phyloP scores from a whole-genome alignment of 2,888 invertebrate species.

The Agonopterix arenella region DNA sequence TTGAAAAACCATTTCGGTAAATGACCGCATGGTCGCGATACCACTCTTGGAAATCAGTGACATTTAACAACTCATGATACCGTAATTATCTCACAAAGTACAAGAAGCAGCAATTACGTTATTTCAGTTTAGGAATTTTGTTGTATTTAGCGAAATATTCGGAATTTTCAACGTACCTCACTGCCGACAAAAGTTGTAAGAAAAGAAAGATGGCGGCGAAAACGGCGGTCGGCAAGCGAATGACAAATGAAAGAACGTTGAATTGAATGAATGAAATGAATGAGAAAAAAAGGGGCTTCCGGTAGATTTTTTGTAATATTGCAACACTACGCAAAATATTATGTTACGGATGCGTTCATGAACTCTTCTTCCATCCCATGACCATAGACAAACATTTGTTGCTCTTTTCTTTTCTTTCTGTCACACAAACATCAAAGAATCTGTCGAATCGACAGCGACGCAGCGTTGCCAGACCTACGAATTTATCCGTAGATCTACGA shows the following conservation, averaged over 20 bases:
- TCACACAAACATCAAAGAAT: no score
- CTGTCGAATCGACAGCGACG: no score
- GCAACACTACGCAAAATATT: no score
- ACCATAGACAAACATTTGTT: no score
- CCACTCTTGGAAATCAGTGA: slow-evolving; percentile 19
- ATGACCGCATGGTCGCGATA: slow-evolving; percentile 64
- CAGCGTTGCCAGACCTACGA: no score
- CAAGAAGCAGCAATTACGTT: slow-evolving; percentile 13
- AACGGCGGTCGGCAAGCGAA: slow-evolving; percentile 14
- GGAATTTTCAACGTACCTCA: slow-evolving; percentile 56
- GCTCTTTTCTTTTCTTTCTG: no score
- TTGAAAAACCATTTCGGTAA: slow-evolving; percentile 38
- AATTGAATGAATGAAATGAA: background rate
- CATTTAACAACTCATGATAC: slow-evolving; percentile 20
- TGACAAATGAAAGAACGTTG: slow-evolving; percentile 11
- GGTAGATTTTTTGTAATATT: no score
- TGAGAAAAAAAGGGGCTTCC: background rate
- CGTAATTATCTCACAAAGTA: slow-evolving; percentile 14
- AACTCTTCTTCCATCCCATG: no score
- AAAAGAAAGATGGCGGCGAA: slow-evolving; percentile 71
- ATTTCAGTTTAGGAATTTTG: slow-evolving; percentile 19
- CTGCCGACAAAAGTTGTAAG: slow-evolving; percentile 57
- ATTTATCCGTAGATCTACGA: no score
- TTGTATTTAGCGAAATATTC: slow-evolving; percentile 28
- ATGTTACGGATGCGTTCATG: no score